Conservation (phyloP, 1,140 invertebrate genomes). For the Diachasma alloeum region DNA sequence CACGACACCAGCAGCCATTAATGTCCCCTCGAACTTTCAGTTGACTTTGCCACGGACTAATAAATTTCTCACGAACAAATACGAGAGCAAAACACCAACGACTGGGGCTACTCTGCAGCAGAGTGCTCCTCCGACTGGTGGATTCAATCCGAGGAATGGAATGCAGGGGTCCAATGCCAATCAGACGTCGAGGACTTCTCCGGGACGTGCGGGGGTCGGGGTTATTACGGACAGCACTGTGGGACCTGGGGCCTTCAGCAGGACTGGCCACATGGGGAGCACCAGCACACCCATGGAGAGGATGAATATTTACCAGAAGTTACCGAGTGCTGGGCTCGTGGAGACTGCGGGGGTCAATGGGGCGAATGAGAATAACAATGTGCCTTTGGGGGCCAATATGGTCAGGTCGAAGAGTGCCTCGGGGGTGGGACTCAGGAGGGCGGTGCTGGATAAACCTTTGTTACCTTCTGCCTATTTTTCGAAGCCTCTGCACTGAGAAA, state of each 20-base stretch:
- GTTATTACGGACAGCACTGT: constrained; percentile 45
- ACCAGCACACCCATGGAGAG: constrained; percentile 62
- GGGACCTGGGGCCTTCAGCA: constrained; percentile 49
- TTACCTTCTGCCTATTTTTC: constrained; percentile 60
- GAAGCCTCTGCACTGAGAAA: constrained; percentile 52
- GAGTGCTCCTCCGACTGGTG: constrained; percentile 35
- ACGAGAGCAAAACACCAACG: constrained; percentile 46
- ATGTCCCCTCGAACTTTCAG: constrained; percentile 50
- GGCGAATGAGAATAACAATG: constrained; percentile 54
- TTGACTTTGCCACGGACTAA: constrained; percentile 56
- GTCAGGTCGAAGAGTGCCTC: constrained; percentile 47
- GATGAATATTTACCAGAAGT: constrained; percentile 48
- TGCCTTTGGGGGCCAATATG: constrained; percentile 40
- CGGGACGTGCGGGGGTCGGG: constrained; percentile 41
- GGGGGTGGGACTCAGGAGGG: constrained; percentile 52
- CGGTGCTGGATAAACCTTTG: constrained; percentile 53
- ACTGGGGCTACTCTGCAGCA: constrained; percentile 41
- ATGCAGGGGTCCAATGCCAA: constrained; percentile 56
- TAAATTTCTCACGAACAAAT: constrained; percentile 53
- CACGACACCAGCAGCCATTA: constrained; percentile 39
- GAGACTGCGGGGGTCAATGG: neutral
- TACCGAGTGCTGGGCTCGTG: constrained; percentile 39
- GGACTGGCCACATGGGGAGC: constrained; percentile 54
- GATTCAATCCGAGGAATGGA: constrained; percentile 49
- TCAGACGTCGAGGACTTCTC: constrained; percentile 44